Evolutionary conservation across 2,888 invertebrate species (phyloP).

Genomic region (Adineta ricciae): DNA sequence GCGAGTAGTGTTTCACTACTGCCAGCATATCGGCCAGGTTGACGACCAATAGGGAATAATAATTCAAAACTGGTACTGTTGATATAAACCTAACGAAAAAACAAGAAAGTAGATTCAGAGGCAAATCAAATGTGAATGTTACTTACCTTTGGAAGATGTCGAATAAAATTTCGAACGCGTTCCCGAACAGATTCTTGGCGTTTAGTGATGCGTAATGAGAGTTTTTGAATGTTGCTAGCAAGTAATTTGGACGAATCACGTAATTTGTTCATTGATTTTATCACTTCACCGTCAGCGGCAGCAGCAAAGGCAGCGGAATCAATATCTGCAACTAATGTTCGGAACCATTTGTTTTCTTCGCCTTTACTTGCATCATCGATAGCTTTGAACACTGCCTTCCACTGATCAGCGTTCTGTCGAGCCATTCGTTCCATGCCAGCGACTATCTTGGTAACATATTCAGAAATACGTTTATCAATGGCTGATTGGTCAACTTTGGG

Average conservation of each 20-base stretch:
- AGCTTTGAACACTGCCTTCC: neutral
- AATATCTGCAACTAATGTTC: neutral
- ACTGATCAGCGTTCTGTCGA: neutral
- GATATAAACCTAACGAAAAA: neutral
- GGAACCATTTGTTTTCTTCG: neutral
- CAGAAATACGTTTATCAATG: neutral
- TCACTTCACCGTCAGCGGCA: neutral
- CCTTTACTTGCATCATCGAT: neutral
- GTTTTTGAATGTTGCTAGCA: neutral
- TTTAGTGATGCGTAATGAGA: neutral
- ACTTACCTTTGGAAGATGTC: neutral
- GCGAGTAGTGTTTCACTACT: neutral
- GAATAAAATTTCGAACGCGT: neutral
- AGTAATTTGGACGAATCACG: neutral
- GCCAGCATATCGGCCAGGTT: neutral
- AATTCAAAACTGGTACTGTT: neutral
- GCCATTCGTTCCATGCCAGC: neutral
- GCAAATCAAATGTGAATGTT: neutral
- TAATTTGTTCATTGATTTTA: neutral
- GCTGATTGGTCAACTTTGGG: neutral
- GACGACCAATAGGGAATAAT: neutral
- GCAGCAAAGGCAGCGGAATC: neutral
- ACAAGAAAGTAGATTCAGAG: neutral
- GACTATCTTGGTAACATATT: neutral
- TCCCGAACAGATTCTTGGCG: neutral